Percentiles rank a stretch among this genome's conserved stretches.
phyloP scores from a whole-genome alignment of 2,113 vertebrate genomes.

The Arothron firmamentum region DNA sequence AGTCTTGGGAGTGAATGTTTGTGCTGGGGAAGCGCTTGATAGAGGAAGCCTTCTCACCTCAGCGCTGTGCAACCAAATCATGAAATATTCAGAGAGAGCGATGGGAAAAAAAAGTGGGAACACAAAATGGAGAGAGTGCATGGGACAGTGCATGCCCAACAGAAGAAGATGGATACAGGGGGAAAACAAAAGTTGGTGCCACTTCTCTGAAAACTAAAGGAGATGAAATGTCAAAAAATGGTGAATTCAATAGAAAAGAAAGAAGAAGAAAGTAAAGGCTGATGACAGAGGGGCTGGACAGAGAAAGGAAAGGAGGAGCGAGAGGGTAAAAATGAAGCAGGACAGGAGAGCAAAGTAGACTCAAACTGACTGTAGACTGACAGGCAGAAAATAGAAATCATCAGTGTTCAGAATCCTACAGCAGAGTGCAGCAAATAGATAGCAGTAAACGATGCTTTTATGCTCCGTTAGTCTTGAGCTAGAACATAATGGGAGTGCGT shows the following conservation, averaged over 20 bases:
- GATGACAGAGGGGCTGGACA: neutral
- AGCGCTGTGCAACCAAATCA: slow-evolving; percentile 76
- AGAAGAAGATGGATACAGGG: slow-evolving; percentile 43
- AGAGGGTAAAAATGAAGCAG: slow-evolving; percentile 29
- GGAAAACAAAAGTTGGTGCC: slow-evolving; percentile 33
- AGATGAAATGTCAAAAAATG: slow-evolving; percentile 10
- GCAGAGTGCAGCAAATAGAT: slow-evolving; percentile 38
- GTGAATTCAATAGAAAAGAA: slow-evolving; percentile 15
- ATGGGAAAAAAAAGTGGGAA: slow-evolving; percentile 10
- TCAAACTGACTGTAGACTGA: slow-evolving; percentile 48
- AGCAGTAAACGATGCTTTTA: slow-evolving; percentile 39
- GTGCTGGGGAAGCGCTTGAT: slow-evolving; percentile 83
- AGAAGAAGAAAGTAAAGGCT: slow-evolving; percentile 15
- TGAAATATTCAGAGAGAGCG: slow-evolving; percentile 88
- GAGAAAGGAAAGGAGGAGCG: slow-evolving; percentile 11
- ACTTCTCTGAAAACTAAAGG: slow-evolving; percentile 36
- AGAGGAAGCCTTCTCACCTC: slow-evolving; percentile 76
- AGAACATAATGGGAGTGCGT: slow-evolving; percentile 42
- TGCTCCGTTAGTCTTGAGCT: slow-evolving; percentile 43
- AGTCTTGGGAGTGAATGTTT: slow-evolving; percentile 88
- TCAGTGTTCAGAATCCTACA: slow-evolving; percentile 39
- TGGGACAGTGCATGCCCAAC: slow-evolving; percentile 50
- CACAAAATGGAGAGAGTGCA: neutral
- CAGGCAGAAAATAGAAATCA: slow-evolving; percentile 46
- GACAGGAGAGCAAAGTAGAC: slow-evolving; percentile 21